phyloP scores from a whole-genome alignment of 2,797 vertebrate species.

The Peromyscus nudipes region DNA sequence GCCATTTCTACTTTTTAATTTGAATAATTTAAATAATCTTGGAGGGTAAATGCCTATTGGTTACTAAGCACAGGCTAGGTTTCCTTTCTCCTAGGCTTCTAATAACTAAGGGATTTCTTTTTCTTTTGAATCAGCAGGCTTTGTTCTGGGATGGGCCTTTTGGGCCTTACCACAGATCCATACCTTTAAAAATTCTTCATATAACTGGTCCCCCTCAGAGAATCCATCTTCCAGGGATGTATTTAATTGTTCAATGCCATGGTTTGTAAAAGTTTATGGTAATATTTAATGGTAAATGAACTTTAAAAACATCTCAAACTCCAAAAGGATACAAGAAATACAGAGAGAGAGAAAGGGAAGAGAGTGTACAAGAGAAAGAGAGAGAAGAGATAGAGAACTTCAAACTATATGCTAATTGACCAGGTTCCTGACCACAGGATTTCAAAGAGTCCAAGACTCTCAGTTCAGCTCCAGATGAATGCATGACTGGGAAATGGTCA shows the following conservation, averaged over 20 bases:
- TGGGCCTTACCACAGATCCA: background rate
- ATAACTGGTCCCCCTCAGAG: background rate
- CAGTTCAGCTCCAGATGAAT: background rate
- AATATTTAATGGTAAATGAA: background rate
- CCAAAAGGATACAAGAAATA: background rate
- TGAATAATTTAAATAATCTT: slow-evolving; percentile 53
- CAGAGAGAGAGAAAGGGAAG: background rate
- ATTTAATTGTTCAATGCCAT: slow-evolving; percentile 14
- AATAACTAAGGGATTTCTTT: background rate
- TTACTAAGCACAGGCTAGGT: background rate
- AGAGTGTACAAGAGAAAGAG: no score
- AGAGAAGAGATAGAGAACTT: background rate
- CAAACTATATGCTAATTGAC: background rate
- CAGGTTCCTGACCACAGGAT: background rate
- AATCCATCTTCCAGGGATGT: background rate
- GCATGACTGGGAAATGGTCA: rapidly evolving
- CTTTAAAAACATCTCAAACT: slow-evolving; percentile 49
- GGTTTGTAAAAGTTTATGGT: slow-evolving; percentile 1
- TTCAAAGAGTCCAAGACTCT: background rate
- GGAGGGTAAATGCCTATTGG: slow-evolving; percentile 30
- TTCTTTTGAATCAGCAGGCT: background rate
- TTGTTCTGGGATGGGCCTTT: slow-evolving; percentile 22
- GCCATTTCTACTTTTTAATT: background rate
- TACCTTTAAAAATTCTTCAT: background rate
- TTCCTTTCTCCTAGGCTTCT: slow-evolving; percentile 41